phyloP scores from a whole-genome alignment of 1,140 invertebrate species.

The Sitobion miscanthi region DNA sequence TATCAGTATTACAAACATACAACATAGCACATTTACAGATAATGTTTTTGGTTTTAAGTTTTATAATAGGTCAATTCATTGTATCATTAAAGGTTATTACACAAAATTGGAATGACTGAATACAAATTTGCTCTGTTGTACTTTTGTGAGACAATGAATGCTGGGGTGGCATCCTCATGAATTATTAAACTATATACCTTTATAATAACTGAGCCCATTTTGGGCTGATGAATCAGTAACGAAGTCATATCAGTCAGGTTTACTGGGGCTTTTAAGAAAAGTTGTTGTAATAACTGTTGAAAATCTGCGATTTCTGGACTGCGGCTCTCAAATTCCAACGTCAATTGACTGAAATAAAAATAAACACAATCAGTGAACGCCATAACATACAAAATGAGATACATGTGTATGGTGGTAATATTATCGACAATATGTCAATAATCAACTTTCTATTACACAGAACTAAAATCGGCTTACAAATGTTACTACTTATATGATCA shows the following conservation, averaged over 20 bases:
- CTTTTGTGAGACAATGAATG: no score
- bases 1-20: no score
- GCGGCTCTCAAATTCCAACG: slow-evolving; percentile 85
- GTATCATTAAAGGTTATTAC: no score
- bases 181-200: slow-evolving; percentile 64
- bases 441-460: not conserved
- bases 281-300: slow-evolving; percentile 77
- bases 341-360: slow-evolving; percentile 70
- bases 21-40: no score
- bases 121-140: no score
- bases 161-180: not conserved
- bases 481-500: not conserved
- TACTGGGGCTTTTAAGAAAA: slow-evolving; percentile 83
- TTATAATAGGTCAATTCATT: no score
- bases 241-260: slow-evolving; percentile 77
- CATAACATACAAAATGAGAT: not conserved
- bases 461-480: not conserved
- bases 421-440: not conserved
- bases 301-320: slow-evolving; percentile 80
- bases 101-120: no score
- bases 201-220: slow-evolving; percentile 79
- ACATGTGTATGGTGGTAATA: not conserved
- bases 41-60: no score
- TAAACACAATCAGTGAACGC: not conserved
- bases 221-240: slow-evolving; percentile 79